Evolutionary conservation across 2,888 invertebrate genomes (phyloP).

Genomic region (Hecatera dysodea): DNA sequence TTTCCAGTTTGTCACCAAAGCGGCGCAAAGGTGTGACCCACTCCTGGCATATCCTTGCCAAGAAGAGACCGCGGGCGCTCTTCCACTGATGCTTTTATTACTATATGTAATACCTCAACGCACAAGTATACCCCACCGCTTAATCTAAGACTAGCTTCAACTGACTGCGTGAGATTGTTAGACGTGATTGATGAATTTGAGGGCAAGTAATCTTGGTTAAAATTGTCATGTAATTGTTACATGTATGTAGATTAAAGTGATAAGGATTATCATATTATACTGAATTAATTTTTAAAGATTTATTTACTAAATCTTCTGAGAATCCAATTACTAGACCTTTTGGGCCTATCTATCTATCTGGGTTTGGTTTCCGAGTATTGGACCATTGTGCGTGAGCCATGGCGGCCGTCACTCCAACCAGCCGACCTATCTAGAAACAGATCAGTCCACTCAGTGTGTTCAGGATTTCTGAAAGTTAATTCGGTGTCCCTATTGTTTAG

Average conservation of each 20-base stretch:
- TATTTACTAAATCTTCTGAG: background rate
- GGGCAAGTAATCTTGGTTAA: background rate
- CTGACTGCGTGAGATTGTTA: slow-evolving; percentile 33
- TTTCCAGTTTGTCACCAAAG: slow-evolving; percentile 85
- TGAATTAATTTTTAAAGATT: background rate
- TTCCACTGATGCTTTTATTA: slow-evolving; percentile 76
- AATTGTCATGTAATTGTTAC: background rate
- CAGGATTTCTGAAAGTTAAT: too few species aligned
- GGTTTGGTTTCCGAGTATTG: too few species aligned
- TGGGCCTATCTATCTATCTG: too few species aligned
- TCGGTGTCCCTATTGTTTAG: too few species aligned
- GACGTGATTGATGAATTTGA: background rate
- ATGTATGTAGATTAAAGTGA: background rate
- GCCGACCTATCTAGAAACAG: too few species aligned
- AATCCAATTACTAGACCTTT: background rate
- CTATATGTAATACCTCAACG: slow-evolving; percentile 60
- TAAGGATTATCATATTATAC: background rate
- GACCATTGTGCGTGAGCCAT: too few species aligned
- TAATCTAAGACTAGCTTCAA: slow-evolving; percentile 73
- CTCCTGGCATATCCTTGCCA: slow-evolving; percentile 86
- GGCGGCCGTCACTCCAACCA: too few species aligned
- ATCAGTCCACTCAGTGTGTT: too few species aligned
- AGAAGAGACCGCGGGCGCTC: slow-evolving; percentile 85
- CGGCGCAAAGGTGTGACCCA: slow-evolving; percentile 84
- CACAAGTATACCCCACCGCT: slow-evolving; percentile 84